Evolutionary conservation across 2,113 vertebrate genomes (phyloP).

Genomic region (Grallaria varia): DNA sequence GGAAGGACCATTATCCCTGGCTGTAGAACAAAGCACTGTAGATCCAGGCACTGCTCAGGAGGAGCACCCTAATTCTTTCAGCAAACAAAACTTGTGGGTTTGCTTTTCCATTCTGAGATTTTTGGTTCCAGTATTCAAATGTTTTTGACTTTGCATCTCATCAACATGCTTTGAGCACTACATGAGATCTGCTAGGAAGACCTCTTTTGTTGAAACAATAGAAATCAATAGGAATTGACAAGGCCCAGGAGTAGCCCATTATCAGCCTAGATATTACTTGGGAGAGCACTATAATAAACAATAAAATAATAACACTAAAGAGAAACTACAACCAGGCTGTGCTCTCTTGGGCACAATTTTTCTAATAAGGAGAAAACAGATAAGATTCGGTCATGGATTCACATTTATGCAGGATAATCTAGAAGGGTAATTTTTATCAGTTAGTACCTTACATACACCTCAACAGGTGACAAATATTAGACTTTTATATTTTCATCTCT

Average conservation of each 20-base stretch:
- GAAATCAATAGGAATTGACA: neutral
- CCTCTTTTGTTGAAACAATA: neutral
- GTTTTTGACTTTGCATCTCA: neutral
- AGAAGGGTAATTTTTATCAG: neutral
- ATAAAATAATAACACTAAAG: neutral
- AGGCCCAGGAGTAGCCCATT: rapidly evolving
- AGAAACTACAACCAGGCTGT: neutral
- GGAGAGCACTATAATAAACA: neutral
- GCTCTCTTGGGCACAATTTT: neutral
- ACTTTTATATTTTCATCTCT: neutral
- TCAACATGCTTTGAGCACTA: neutral
- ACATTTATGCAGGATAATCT: neutral
- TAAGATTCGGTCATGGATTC: neutral
- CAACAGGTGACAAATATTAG: neutral
- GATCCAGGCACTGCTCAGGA: neutral
- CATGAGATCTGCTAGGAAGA: neutral
- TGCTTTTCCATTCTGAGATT: neutral
- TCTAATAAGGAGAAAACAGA: neutral
- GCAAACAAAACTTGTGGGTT: neutral
- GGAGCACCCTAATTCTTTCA: neutral
- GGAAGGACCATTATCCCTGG: too few relatives aligned
- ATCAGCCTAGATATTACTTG: neutral
- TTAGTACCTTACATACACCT: neutral
- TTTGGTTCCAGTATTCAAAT: neutral
- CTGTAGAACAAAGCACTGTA: too few relatives aligned